Evolutionary conservation across 2,797 vertebrate species (phyloP), one percentile per base, ranked within the genome.

Genomic region (Poecilia wingei): DNA sequence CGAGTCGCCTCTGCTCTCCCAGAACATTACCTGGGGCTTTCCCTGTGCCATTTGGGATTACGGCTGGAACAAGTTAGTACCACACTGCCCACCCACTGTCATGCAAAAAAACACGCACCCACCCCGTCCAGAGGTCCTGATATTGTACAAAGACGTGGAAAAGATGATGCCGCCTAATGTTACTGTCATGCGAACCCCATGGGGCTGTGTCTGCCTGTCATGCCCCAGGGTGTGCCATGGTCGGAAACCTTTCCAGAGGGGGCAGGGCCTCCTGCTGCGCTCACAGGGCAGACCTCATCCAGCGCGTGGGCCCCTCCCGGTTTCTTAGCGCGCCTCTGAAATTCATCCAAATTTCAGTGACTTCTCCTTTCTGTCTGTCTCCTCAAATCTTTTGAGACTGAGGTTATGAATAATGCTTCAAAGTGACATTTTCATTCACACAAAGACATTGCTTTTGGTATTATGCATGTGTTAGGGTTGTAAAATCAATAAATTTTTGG

Each of bases 21-120:
- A 82, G 87, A 92, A 91, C 53, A 83, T 84, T 89, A 89, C 95
- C 95, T 93, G 94, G 87, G 95, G 95, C 94, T 86, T 84, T 84
- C 89, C 85, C 89, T 45, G 16, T 93, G 96, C 93, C 91, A 82
- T 87, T 68, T 81, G 85, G 93, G 91, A 94, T 95, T 94, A 94
- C 86, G 80, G 80, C 85, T 72, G 85, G 85, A 91, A 89, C 92
- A 90, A 82, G 85, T 93, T 94, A 84, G 43, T 85, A 77, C 90
- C 73, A 28, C 90, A 77, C 70, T 61, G 68, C 85, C 84, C 87
- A 94, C 94, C 94, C 88, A 86, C 78, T 72, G 71, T 75, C 82
- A 80, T 61, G 77, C 75, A 78, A 81, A 86, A 59, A 86, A 85
- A 57, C 39, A 70, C 7, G 73, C 79, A 82, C 82, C 81, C 85